Evolutionary conservation across 2,888 invertebrate genomes (phyloP).

Genomic region (Sinodicranocentrus sp.): DNA sequence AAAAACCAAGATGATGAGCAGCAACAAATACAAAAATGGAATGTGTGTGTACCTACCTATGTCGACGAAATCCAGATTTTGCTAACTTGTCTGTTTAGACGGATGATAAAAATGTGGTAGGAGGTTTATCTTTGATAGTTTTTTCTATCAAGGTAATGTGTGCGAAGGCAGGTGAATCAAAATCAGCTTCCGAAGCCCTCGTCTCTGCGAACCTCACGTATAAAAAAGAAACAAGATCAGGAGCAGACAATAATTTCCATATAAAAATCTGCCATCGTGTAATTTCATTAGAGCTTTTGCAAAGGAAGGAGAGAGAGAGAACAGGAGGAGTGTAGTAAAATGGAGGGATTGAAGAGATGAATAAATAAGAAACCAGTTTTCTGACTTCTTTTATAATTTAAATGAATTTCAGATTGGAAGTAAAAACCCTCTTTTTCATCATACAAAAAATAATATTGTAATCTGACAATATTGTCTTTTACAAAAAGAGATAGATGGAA

Average conservation of each 20-base stretch:
- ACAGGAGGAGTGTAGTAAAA: constrained; percentile 31
- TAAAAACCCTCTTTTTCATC: constrained; percentile 28
- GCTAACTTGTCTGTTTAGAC: background rate
- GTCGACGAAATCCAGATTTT: constrained; percentile 14
- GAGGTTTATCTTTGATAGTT: background rate
- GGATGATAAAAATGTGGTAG: background rate
- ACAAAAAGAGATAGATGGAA: background rate
- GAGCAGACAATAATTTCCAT: constrained; percentile 36
- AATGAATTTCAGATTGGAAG: constrained; percentile 50
- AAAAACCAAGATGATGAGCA: too few species aligned
- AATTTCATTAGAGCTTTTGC: constrained; percentile 14
- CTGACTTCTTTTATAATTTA: constrained; percentile 37
- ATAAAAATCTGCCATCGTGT: constrained; percentile 29
- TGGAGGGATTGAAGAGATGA: constrained; percentile 29
- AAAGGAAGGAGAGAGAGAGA: constrained; percentile 6
- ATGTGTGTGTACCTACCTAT: constrained; percentile 5
- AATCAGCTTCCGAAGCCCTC: constrained; percentile 10
- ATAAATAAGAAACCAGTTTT: constrained; percentile 55
- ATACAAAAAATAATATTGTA: background rate
- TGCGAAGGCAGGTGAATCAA: background rate
- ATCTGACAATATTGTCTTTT: constrained; percentile 3
- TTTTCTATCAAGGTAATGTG: background rate
- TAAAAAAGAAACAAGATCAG: constrained; percentile 47
- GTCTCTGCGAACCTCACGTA: constrained; percentile 6
- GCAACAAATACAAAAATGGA: too few species aligned